Percentiles rank a stretch among this genome's conserved stretches.
These are phyloP conservation scores for Cosmia trapezina DNA, from an alignment of 2,888 invertebrate genomes.

Conservation along the genomic window DNA sequence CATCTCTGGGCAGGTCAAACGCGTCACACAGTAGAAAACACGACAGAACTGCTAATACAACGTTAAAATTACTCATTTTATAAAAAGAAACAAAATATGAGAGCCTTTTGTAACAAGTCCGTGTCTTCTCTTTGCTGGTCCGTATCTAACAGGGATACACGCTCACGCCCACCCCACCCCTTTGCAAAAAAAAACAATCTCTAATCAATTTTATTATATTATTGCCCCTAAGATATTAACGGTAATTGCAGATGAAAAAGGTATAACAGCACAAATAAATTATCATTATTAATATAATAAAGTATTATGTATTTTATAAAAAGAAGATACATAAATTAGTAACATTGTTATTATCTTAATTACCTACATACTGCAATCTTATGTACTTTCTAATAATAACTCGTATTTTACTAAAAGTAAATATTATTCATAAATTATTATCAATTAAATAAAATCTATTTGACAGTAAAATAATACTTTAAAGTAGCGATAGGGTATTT, in stretches of 20 bases:
- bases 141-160: background rate
- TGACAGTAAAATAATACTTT: slow-evolving; percentile 43
- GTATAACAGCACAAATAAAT: slow-evolving; percentile 48
- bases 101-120: slow-evolving; percentile 8
- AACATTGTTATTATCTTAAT: slow-evolving; percentile 30
- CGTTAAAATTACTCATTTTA: slow-evolving; percentile 54
- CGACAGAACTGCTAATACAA: slow-evolving; percentile 66
- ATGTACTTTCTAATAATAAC: slow-evolving; percentile 24
- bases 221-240: slow-evolving; percentile 20
- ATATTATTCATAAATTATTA: slow-evolving; percentile 30
- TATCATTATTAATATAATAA: slow-evolving; percentile 32
- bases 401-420: slow-evolving; percentile 13
- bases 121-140: slow-evolving; percentile 8
- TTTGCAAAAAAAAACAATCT: slow-evolving; percentile 3
- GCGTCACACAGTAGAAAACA: slow-evolving; percentile 62
- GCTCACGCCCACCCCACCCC: background rate
- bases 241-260: slow-evolving; percentile 23
- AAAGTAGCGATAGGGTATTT: slow-evolving; percentile 8
- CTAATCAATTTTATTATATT: slow-evolving; percentile 38
- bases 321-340: slow-evolving; percentile 43
- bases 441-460: slow-evolving; percentile 34
- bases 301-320: slow-evolving; percentile 49
- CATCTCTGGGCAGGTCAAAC: slow-evolving; percentile 78
- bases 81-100: background rate
- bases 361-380: slow-evolving; percentile 37